These are phyloP conservation scores for Diplazon laetatorius DNA, from an alignment of 2,888 invertebrate genomes.

Conservation along the genomic window DNA sequence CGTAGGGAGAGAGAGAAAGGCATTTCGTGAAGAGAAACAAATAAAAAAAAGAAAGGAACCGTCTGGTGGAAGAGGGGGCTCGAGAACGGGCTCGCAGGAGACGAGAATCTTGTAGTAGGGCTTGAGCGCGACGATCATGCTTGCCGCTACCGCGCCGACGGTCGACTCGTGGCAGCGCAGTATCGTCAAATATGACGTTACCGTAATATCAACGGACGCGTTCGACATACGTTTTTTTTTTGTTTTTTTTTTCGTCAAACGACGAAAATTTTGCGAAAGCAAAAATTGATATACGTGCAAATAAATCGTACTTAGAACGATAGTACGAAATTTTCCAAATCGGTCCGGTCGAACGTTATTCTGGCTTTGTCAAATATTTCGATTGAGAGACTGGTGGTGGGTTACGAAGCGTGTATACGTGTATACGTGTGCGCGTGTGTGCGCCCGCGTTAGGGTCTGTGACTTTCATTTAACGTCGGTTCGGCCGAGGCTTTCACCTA, in stretches of 20 bases:
- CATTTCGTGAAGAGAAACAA: slow-evolving; percentile 28
- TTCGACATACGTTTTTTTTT: too few species aligned
- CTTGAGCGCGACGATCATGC: neutral
- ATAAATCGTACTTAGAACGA: too few species aligned
- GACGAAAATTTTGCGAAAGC: too few species aligned
- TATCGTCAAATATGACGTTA: slow-evolving; percentile 72
- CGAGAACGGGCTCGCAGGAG: slow-evolving; percentile 6
- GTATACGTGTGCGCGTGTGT: too few species aligned
- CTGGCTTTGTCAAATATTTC: too few species aligned
- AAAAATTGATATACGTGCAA: too few species aligned
- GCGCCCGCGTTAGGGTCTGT: slow-evolving; percentile 1
- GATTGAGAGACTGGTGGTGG: too few species aligned
- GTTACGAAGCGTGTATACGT: too few species aligned
- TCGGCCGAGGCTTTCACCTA: slow-evolving; percentile 50
- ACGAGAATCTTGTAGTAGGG: slow-evolving; percentile 31
- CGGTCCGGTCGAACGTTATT: too few species aligned
- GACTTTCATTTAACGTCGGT: slow-evolving; percentile 55
- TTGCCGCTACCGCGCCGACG: slow-evolving; percentile 41
- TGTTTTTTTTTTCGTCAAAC: too few species aligned
- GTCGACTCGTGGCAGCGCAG: slow-evolving; percentile 70
- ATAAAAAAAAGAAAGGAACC: too few species aligned
- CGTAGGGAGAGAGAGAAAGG: neutral
- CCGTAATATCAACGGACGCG: slow-evolving; percentile 69
- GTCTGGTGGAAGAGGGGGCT: slow-evolving; percentile 20
- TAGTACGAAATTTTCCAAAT: too few species aligned